Evolutionary conservation across 2,888 invertebrate genomes (phyloP), one percentile per base, ranked within the genome.

Genomic region (Drosophila merina): DNA sequence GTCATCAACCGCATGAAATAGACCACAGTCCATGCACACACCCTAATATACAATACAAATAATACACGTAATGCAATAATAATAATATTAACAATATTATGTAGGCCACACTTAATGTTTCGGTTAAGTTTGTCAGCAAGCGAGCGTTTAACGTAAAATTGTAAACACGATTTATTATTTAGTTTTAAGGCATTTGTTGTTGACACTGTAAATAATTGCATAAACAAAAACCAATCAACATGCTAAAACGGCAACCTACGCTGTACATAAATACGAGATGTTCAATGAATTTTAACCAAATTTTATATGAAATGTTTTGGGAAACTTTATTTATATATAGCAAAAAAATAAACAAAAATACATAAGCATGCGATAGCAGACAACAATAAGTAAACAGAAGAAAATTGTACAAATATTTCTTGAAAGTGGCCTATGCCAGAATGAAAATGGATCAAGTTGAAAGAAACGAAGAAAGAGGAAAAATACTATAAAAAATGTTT

Each of bases 1-100:
- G 96, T 98, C 75, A 94, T 97, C 89, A 97, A 97, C 92, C 95
- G 97, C 92, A 96, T 97, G 94, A 97, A 97, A 93, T 97, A 96
- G 74, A 63, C 20, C 38, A 25, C 45, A 50, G 42, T 55, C 26
- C 57, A 52, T 26, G 38, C 12, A 63, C 72, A 76, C 47, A 36
- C 40, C 40, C 50, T 44, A 69, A 57, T 72, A 58, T 44, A 59
- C 4, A 25, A 20, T 48, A 69, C 57, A 26, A 45, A 58, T 55
- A 79, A 67, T 79, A 74, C 62, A 54, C 60, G 9, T 64, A 57
- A 64, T 45, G 63, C 52, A 52, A 64, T 64, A 66, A 64, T 31
- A 60, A 36, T 36, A 36, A 33, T 36, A 28, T 28, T 28, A 36
- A 36, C n/a, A 36, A 55, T 47, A 63, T 66, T 51, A 54, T 44